A percentile compares a stretch with the other conserved stretches of the same genome.
phyloP scores from a whole-genome alignment of 2,797 vertebrate species.

The Hemitrygon akajei region DNA sequence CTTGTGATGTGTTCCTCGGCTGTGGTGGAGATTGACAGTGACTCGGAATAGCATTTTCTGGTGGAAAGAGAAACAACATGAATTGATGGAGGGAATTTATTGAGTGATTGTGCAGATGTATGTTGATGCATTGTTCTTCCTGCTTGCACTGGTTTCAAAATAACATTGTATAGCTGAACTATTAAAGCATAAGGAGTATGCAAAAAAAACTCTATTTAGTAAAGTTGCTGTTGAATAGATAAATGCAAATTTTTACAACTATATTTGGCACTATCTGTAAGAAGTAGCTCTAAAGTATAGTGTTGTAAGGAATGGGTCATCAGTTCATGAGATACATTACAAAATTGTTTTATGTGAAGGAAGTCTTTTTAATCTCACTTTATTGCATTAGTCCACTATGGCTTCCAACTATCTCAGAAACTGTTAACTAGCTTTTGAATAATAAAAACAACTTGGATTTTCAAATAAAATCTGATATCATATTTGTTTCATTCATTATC shows the following conservation, averaged over 20 bases:
- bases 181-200: too few relatives aligned
- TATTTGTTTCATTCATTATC: not conserved
- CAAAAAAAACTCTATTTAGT: not conserved
- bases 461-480: not conserved
- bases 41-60: not conserved
- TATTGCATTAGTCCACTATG: not conserved
- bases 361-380: not conserved
- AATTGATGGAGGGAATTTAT: slow-evolving; percentile 22
- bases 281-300: not conserved
- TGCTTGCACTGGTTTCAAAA: not conserved
- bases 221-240: not conserved
- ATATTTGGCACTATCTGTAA: not conserved
- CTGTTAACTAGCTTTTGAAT: not conserved
- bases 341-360: not conserved
- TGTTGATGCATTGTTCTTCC: not conserved
- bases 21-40: slow-evolving; percentile 15
- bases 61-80: not conserved
- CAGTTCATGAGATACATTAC: not conserved
- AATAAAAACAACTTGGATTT: not conserved
- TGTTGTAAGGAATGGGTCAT: not conserved
- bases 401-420: too few relatives aligned
- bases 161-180: not conserved
- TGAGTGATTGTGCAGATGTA: slow-evolving; percentile 18
- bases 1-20: slow-evolving; percentile 47
- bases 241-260: not conserved